Evolutionary conservation across 2,888 invertebrate species (phyloP).

Genomic region (Zaprionus lineosus): DNA sequence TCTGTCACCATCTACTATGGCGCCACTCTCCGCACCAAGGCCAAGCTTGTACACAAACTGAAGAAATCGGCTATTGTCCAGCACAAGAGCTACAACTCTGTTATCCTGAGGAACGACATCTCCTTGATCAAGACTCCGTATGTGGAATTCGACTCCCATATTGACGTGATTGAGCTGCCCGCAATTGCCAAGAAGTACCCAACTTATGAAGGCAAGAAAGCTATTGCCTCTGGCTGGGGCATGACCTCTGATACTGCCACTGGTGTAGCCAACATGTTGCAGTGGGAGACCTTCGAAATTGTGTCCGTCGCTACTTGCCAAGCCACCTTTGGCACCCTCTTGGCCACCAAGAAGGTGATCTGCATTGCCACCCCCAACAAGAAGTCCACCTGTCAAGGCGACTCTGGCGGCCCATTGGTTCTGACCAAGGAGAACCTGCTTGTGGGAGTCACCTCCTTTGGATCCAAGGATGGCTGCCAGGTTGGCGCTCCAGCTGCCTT

Average conservation of each 20-base stretch:
- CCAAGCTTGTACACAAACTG: constrained; percentile 48
- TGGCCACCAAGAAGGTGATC: constrained; percentile 40
- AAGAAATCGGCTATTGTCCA: constrained; percentile 61
- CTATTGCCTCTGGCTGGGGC: constrained; percentile 83
- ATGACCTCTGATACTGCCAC: constrained; percentile 51
- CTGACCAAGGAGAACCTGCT: constrained; percentile 33
- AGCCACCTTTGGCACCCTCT: constrained; percentile 33
- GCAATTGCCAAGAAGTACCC: constrained; percentile 38
- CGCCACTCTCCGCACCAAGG: constrained; percentile 53
- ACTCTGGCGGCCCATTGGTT: constrained; percentile 78
- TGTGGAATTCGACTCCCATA: constrained; percentile 34
- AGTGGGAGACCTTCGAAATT: constrained; percentile 66
- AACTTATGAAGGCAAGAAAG: constrained; percentile 69
- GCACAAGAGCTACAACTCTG: constrained; percentile 30
- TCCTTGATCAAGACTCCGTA: constrained; percentile 57
- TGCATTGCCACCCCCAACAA: constrained; percentile 61
- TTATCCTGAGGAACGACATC: constrained; percentile 61
- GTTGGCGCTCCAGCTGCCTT: constrained; percentile 55
- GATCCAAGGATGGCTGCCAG: constrained; percentile 46
- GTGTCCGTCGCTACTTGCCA: constrained; percentile 75
- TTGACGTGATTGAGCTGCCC: constrained; percentile 51
- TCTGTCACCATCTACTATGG: constrained; percentile 60
- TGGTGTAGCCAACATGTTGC: constrained; percentile 68
- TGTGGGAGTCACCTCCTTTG: constrained; percentile 65
- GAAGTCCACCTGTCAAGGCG: constrained; percentile 68